Percentiles rank a stretch among this genome's conserved stretches.
Conservation (phyloP, 2,888 invertebrate species). For the Tricholauxania praeusta region DNA sequence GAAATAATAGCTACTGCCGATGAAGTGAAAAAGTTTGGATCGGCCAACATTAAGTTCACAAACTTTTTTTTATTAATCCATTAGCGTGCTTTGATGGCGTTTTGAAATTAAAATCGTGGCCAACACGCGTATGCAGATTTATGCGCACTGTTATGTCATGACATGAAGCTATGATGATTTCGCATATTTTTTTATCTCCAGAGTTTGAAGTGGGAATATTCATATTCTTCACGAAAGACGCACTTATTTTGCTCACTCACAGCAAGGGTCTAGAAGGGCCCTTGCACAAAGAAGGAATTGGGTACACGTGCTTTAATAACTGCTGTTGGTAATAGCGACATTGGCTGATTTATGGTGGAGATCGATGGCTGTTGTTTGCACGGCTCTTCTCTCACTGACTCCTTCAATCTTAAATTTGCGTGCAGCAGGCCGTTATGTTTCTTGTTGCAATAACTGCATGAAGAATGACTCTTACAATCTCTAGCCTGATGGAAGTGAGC, state of each 20-base stretch:
- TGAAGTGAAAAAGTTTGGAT: slow-evolving; percentile 5
- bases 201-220: not conserved
- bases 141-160: not conserved
- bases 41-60: slow-evolving; percentile 8
- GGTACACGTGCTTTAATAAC: not conserved
- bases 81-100: not conserved
- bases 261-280: not conserved
- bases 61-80: not conserved
- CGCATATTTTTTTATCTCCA: not conserved
- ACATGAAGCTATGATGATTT: not conserved
- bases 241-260: not conserved
- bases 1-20: slow-evolving; percentile 1
- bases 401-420: not conserved
- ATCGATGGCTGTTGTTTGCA: not conserved
- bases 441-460: not conserved
- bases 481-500: not conserved
- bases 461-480: not conserved
- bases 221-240: not conserved
- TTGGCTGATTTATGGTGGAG: not conserved
- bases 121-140: not conserved
- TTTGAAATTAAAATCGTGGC: not conserved
- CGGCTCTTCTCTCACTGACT: not conserved
- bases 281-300: not conserved
- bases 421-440: not conserved
- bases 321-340: not conserved